Conservation (phyloP, 2,888 invertebrate genomes). For the Ochropleura plecta region DNA sequence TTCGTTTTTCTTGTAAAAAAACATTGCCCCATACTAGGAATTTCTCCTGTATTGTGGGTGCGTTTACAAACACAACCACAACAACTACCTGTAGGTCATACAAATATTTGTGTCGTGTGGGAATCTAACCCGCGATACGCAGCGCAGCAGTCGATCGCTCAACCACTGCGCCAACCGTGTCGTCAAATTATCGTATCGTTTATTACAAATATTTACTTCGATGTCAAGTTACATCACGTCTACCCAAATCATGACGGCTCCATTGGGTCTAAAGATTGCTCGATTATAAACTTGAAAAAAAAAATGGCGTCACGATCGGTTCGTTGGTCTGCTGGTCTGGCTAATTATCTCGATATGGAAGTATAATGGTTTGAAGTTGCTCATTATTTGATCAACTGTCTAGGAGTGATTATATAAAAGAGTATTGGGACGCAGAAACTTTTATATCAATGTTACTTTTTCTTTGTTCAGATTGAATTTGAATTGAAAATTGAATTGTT, state of each 20-base stretch:
- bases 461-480: neutral
- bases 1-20: too few species aligned
- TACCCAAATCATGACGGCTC: slow-evolving; percentile 56
- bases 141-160: too few species aligned
- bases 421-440: neutral
- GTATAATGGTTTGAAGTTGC: slow-evolving; percentile 19
- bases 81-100: too few species aligned
- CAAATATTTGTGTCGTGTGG: too few species aligned
- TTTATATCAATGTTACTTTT: neutral
- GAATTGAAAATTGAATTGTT: too few species aligned
- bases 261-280: slow-evolving; percentile 53
- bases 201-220: slow-evolving; percentile 24
- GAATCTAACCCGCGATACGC: too few species aligned
- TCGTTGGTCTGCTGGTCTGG: slow-evolving; percentile 6
- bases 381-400: slow-evolving; percentile 46
- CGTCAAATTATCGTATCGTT: neutral
- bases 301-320: slow-evolving; percentile 11
- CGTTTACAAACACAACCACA: too few species aligned
- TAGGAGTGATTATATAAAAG: slow-evolving; percentile 21
- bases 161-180: too few species aligned
- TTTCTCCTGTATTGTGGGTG: too few species aligned
- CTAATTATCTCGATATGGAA: slow-evolving; percentile 47
- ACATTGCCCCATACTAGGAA: too few species aligned
- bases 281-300: slow-evolving; percentile 36
- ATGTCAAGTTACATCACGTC: slow-evolving; percentile 57